Conservation (phyloP, 1,140 invertebrate genomes). For the Chelonus insularis region DNA sequence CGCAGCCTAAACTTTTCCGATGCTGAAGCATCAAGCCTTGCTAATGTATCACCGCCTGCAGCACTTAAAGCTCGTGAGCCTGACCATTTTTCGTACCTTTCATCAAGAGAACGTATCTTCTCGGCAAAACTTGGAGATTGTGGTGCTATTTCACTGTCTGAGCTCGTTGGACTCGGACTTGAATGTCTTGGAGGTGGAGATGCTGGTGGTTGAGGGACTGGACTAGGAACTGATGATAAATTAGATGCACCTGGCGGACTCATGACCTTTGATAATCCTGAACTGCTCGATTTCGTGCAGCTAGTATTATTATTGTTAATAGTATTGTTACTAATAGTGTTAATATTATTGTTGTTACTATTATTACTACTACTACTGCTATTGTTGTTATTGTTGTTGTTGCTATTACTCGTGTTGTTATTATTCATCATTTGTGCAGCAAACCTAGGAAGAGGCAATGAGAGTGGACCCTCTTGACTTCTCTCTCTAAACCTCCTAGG, state of each 20-base stretch:
- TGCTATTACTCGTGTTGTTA: slow-evolving; percentile 45
- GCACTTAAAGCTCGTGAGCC: slow-evolving; percentile 65
- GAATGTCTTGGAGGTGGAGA: slow-evolving; percentile 65
- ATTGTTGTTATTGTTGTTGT: slow-evolving; percentile 41
- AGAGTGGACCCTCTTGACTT: slow-evolving; percentile 70
- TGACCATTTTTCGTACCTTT: slow-evolving; percentile 90
- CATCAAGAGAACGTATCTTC: slow-evolving; percentile 84
- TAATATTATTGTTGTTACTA: slow-evolving; percentile 38
- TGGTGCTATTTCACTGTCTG: slow-evolving; percentile 61
- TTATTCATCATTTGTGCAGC: slow-evolving; percentile 71
- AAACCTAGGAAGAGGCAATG: slow-evolving; percentile 82
- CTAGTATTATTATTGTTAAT: slow-evolving; percentile 20
- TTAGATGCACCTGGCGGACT: slow-evolving; percentile 46
- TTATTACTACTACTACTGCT: slow-evolving; percentile 35
- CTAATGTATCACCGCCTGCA: slow-evolving; percentile 63
- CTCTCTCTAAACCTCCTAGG: slow-evolving; percentile 70
- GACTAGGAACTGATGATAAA: slow-evolving; percentile 47
- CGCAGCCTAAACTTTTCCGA: slow-evolving; percentile 64
- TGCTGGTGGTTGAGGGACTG: slow-evolving; percentile 61
- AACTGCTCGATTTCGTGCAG: slow-evolving; percentile 28
- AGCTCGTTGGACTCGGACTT: slow-evolving; percentile 66
- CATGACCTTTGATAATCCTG: slow-evolving; percentile 45
- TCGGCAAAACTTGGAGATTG: slow-evolving; percentile 80
- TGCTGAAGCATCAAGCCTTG: slow-evolving; percentile 63
- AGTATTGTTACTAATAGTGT: slow-evolving; percentile 15